Base-by-base conservation (phyloP, 1,140 invertebrate species). In the Caenorhabditis inopinata region DNA sequence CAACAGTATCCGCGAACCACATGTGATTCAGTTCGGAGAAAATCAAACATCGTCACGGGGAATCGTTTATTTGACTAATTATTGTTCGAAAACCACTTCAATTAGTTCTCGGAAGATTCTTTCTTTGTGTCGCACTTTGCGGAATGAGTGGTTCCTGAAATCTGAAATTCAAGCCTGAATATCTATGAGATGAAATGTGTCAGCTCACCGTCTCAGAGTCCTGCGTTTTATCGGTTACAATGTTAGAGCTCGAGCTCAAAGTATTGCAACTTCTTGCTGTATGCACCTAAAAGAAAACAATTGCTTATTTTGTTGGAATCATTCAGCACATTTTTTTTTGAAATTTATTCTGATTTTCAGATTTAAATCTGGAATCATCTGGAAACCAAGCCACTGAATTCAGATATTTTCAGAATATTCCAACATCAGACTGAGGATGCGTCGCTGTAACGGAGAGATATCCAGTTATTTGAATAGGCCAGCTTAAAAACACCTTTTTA, bases 91-190 rank as follows among this genome's bases (percentile, higher is more conserved):
- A 42, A 42, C 5, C 38, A 42, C 14, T 42, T 42, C 14, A 58
- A 58, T 32, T 38, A 68, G 58, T 68, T 68, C 58, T 11, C n/a
- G 29, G 51, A 9, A 11, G 25, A 32, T 32, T 58, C 51, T 58
- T 32, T 0, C n/a, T 58, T 1, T 58, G 51, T 23, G 1, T 58
- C 27, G 7, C 25, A 58, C 11, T 21, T 29, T 25, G 3, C 27
- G 16, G 32, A 21, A 68, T 42, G n/a, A 68, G 32, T 68, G 58
- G 58, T 68, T 68, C 58, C 58, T 68, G 58, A 68, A 68, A 68
- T 68, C 58, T 68, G 58, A 68, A 68, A 68, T 68, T 38, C 32
- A 68, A 68, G 38, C 7, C 25, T 21, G 25, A 42, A 38, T 2
- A 11, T 11, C 25, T 32, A 23, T 25, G 49, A 7, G 16, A 47